A percentile compares a stretch with the other conserved stretches of the same genome.
Conservation (phyloP, 2,113 vertebrate genomes). For the Cebidichthys violaceus region DNA sequence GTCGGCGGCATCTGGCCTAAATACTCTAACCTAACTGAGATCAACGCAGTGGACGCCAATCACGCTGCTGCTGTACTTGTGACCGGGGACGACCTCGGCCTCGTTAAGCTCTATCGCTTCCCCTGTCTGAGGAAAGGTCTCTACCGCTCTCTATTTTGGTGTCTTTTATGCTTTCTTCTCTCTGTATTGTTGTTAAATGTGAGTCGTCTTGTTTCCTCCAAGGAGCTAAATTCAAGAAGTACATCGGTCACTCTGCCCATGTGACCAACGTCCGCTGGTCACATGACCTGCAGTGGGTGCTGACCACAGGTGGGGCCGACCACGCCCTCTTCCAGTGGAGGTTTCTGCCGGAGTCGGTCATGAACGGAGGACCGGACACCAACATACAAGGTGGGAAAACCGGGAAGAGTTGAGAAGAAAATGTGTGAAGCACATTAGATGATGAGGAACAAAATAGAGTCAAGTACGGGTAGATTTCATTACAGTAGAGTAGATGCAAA, state of each 20-base stretch:
- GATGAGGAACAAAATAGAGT: background rate
- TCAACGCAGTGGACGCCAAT: slow-evolving; percentile 95
- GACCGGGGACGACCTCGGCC: slow-evolving; percentile 92
- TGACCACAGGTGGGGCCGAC: slow-evolving; percentile 95
- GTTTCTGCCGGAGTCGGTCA: slow-evolving; percentile 92
- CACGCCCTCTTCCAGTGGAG: slow-evolving; percentile 98
- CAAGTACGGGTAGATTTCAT: no score
- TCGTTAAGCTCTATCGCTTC: slow-evolving; percentile 93
- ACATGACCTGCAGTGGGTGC: slow-evolving; percentile 93
- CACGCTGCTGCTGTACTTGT: slow-evolving; percentile 88
- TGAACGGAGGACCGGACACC: slow-evolving; percentile 88
- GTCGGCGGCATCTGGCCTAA: slow-evolving; percentile 96
- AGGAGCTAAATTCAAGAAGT: slow-evolving; percentile 97
- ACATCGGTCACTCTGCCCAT: slow-evolving; percentile 94
- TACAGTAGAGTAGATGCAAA: no score
- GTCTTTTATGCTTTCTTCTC: background rate
- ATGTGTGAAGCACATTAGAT: background rate
- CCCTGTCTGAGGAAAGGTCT: slow-evolving; percentile 93
- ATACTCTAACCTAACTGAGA: slow-evolving; percentile 87
- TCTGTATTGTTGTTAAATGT: background rate
- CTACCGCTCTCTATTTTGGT: fast-evolving
- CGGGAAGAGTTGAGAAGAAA: background rate
- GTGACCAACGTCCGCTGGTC: slow-evolving; percentile 97
- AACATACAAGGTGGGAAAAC: slow-evolving; percentile 82
- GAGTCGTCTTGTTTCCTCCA: slow-evolving; percentile 13